A percentile compares a stretch with the other conserved stretches of the same genome.
Evolutionary conservation across 2,797 vertebrate genomes (phyloP).

Genomic region (Muscicapa comitata): DNA sequence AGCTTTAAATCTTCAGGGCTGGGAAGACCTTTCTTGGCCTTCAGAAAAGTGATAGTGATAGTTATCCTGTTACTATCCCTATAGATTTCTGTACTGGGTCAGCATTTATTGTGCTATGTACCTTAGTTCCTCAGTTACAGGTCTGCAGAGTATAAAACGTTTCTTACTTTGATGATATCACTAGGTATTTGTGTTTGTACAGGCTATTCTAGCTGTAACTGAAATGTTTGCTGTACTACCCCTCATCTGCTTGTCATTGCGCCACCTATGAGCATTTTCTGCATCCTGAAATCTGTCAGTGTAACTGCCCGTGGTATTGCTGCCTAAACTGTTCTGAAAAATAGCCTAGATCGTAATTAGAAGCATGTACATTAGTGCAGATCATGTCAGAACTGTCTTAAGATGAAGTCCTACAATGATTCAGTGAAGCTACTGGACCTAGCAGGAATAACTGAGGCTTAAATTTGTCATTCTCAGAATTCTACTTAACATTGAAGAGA

Average conservation of each 20-base stretch:
- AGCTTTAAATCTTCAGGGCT: not conserved
- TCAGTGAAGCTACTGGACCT: not conserved
- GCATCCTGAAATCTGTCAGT: not conserved
- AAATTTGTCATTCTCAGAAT: not conserved
- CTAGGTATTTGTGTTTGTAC: not conserved
- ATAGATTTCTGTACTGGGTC: not conserved
- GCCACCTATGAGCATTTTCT: not conserved
- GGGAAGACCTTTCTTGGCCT: not conserved
- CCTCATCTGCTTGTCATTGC: not conserved
- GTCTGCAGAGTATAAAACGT: not conserved
- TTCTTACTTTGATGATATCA: not conserved
- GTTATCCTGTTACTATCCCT: not conserved
- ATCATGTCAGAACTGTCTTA: not conserved
- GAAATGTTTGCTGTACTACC: not conserved
- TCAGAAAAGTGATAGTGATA: not conserved
- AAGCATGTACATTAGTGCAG: not conserved
- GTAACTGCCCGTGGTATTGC: not conserved
- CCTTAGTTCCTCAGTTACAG: not conserved
- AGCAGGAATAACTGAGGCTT: not conserved
- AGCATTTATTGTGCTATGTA: not conserved
- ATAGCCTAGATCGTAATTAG: not conserved
- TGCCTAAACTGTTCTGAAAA: not conserved
- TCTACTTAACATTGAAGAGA: not conserved
- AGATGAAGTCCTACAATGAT: not conserved
- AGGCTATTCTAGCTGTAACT: not conserved